These are phyloP conservation scores for Mastomys natalensis DNA, from an alignment of 2,113 vertebrate genomes.

Conservation along the genomic window DNA sequence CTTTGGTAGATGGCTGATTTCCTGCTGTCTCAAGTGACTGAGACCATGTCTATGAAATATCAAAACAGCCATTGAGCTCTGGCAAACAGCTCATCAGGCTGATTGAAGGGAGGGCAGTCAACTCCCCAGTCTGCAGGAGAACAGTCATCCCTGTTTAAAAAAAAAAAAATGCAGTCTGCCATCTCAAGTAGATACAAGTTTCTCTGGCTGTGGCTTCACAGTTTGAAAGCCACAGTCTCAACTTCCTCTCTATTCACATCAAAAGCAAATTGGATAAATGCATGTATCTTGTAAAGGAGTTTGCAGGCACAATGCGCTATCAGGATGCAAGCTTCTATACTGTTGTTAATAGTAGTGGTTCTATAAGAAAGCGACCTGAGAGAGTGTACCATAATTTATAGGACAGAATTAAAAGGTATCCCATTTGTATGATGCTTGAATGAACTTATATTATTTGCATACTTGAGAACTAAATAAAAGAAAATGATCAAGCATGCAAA, in stretches of 20 bases:
- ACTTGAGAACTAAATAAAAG: conserved; percentile 5
- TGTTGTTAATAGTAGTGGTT: neutral
- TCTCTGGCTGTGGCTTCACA: neutral
- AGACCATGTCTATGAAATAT: conserved; percentile 6
- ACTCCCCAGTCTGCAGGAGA: neutral
- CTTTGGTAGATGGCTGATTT: conserved; percentile 7
- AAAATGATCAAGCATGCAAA: neutral
- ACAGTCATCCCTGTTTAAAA: neutral
- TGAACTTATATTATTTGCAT: neutral
- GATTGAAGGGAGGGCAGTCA: neutral
- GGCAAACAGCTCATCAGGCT: conserved; percentile 28
- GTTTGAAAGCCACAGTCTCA: neutral
- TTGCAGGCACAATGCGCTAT: neutral
- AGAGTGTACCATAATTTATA: neutral
- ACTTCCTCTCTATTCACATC: neutral
- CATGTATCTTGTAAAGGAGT: neutral
- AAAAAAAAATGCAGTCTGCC: neutral
- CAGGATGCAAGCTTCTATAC: neutral
- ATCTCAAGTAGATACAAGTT: conserved; percentile 27
- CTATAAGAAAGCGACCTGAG: neutral
- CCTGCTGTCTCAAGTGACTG: conserved; percentile 36
- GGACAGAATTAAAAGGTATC: neutral
- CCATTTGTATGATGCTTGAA: neutral
- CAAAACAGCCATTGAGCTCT: conserved; percentile 18
- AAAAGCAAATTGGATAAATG: conserved; percentile 28